A percentile compares a stretch with the other conserved stretches of the same genome.
These are phyloP conservation scores for Stichodactyla helianthus DNA, from an alignment of 64 coral and sea anemone genomes.

Conservation along the genomic window DNA sequence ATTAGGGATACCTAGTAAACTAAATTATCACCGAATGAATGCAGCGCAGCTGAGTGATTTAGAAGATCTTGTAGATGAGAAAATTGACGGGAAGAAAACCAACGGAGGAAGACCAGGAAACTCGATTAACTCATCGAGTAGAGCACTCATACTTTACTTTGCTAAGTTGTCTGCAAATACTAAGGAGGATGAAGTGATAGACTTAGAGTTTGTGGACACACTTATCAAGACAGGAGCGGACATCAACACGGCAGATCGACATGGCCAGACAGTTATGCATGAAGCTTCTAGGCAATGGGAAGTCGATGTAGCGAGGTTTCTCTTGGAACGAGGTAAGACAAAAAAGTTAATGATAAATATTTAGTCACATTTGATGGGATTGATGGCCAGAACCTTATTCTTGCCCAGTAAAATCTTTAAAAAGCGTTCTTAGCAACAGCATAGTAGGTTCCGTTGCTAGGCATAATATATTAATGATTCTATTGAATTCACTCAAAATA, in stretches of 20 bases:
- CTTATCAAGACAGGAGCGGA: conserved; percentile 75
- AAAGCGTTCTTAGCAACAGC: background rate
- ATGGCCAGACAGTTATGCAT: conserved; percentile 89
- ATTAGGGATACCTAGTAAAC: conserved; percentile 31
- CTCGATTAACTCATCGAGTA: conserved; percentile 70
- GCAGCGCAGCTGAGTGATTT: conserved; percentile 83
- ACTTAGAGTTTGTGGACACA: conserved; percentile 87
- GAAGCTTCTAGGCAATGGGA: conserved; percentile 94
- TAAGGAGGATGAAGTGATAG: conserved; percentile 80
- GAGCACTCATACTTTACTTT: conserved; percentile 87
- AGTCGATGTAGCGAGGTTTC: conserved; percentile 71
- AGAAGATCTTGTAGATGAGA: conserved; percentile 75
- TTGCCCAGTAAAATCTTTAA: too few relatives aligned
- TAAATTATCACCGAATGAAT: conserved; percentile 57
- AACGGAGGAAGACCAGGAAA: conserved; percentile 16
- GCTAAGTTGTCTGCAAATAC: conserved; percentile 65
- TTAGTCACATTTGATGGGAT: too few relatives aligned
- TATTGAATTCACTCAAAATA: too few relatives aligned
- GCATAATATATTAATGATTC: background rate
- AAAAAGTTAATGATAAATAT: background rate
- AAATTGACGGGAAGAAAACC: conserved; percentile 9
- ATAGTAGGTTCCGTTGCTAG: background rate
- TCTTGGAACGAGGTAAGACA: conserved; percentile 72
- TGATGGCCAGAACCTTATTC: too few relatives aligned
- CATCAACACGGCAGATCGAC: conserved; percentile 75